These are phyloP conservation scores for Anastrepha obliqua DNA, from an alignment of 1,140 invertebrate genomes.

Conservation along the genomic window DNA sequence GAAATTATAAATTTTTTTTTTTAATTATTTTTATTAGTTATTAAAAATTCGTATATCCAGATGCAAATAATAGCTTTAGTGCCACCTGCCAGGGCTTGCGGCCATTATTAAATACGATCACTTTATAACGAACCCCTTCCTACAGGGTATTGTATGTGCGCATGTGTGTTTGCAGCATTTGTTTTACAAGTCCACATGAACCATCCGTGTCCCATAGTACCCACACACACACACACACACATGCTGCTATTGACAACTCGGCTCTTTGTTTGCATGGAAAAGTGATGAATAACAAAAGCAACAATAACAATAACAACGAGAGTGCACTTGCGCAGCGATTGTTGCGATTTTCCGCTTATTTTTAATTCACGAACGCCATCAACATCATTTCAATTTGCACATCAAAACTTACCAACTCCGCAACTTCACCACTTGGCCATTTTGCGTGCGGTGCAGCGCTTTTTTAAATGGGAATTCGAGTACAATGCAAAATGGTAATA, in stretches of 20 bases:
- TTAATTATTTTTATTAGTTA: too few species aligned
- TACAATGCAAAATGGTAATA: constrained; percentile 13
- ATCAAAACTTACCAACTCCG: neutral
- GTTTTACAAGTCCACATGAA: neutral
- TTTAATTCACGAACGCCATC: constrained; percentile 25
- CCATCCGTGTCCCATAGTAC: neutral
- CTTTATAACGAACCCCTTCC: neutral
- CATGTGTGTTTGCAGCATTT: neutral
- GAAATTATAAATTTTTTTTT: too few species aligned
- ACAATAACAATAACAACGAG: neutral
- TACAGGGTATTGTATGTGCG: neutral
- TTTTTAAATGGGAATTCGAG: constrained; percentile 1
- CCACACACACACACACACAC: neutral
- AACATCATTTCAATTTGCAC: constrained; percentile 11
- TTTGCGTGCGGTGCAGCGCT: neutral
- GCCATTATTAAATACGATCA: too few species aligned
- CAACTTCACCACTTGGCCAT: too few species aligned
- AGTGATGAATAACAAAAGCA: neutral
- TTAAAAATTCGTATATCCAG: too few species aligned
- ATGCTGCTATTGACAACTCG: neutral
- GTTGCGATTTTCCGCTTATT: constrained; percentile 32
- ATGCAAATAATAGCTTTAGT: too few species aligned
- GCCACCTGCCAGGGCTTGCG: too few species aligned
- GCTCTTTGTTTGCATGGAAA: neutral
- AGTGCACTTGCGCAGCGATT: constrained; percentile 12